These are phyloP conservation scores for Chiloscyllium punctatum DNA, from an alignment of 2,797 vertebrate species.

Conservation along the genomic window DNA sequence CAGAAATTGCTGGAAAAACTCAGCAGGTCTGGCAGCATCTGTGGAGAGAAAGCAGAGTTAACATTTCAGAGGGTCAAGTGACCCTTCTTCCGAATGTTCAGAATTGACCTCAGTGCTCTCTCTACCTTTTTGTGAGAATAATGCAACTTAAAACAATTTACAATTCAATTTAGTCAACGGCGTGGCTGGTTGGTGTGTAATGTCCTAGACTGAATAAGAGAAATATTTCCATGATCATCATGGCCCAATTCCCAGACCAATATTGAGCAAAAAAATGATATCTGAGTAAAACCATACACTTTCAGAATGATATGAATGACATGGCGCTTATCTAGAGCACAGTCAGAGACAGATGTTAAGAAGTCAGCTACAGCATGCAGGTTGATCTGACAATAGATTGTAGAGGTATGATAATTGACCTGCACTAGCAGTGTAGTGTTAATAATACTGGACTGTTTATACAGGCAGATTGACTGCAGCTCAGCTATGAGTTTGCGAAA, in stretches of 20 bases:
- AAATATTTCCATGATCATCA: not conserved
- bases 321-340: not conserved
- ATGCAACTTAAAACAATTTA: not conserved
- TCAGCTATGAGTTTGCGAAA: not conserved
- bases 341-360: not conserved
- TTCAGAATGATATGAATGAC: not conserved
- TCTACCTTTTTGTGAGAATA: not conserved
- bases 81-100: not conserved
- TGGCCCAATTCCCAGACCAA: not conserved
- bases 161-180: not conserved
- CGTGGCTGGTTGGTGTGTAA: not conserved
- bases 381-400: not conserved
- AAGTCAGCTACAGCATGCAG: not conserved
- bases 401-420: constrained; percentile 5
- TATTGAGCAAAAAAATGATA: not conserved
- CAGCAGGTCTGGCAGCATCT: no score
- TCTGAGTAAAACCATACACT: not conserved
- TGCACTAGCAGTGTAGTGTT: not conserved
- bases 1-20: no score
- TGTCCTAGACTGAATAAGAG: not conserved
- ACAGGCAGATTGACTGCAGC: constrained; percentile 3
- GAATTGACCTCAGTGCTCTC: not conserved
- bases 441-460: not conserved
- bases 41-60: no score
- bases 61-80: no score